phyloP scores from a whole-genome alignment of 64 coral and sea anemone species.

The Stichodactyla mertensii region DNA sequence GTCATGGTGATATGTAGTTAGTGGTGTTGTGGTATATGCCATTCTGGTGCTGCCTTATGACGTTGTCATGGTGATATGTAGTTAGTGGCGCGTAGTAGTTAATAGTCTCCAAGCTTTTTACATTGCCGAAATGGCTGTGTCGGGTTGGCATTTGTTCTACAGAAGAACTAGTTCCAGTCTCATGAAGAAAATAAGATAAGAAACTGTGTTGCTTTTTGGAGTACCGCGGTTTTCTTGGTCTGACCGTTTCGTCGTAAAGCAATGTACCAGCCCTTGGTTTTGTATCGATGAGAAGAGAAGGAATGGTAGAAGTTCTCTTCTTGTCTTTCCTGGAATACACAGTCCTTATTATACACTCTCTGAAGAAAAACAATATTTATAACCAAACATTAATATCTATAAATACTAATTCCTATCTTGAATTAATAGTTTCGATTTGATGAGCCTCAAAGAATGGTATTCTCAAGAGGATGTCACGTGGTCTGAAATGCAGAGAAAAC shows the following conservation, averaged over 20 bases:
- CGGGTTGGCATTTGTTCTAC: not conserved
- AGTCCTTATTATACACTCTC: not conserved
- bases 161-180: not conserved
- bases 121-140: no score
- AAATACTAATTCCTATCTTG: not conserved
- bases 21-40: not conserved
- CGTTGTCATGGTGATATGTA: no score
- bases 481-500: no score
- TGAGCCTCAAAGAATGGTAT: no score
- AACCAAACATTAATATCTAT: not conserved
- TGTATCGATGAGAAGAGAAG: conserved; percentile 42
- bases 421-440: not conserved
- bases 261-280: conserved; percentile 41
- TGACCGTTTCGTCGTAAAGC: conserved; percentile 69
- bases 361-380: not conserved
- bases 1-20: not conserved
- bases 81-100: not conserved
- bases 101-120: not conserved
- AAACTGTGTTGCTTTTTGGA: conserved; percentile 83
- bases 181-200: conserved; percentile 28
- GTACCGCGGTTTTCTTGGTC: conserved; percentile 19
- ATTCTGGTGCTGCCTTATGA: no score
- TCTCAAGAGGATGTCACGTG: no score
- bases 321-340: conserved; percentile 43
- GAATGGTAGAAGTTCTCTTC: conserved; percentile 63